phyloP scores from a whole-genome alignment of 2,888 invertebrate genomes.

The Macropis europaea region DNA sequence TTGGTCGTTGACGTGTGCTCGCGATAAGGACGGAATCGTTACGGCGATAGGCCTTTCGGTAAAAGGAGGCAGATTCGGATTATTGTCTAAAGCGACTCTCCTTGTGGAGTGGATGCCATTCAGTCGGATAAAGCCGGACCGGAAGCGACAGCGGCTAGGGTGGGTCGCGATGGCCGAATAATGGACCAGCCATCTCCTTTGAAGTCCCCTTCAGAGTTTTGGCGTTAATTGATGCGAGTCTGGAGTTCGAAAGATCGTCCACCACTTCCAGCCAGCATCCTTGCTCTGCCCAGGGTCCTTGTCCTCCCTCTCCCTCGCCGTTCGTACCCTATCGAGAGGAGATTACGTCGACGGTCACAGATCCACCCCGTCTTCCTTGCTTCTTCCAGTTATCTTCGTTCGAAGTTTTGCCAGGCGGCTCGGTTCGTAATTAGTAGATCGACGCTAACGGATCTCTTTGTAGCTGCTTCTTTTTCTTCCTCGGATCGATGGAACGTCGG shows the following conservation, averaged over 20 bases:
- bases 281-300: slow-evolving; percentile 36
- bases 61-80: slow-evolving; percentile 52
- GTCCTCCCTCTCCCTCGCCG: slow-evolving; percentile 9
- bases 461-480: background rate
- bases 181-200: slow-evolving; percentile 67
- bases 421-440: slow-evolving; percentile 25
- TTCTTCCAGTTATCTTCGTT: slow-evolving; percentile 38
- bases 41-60: slow-evolving; percentile 27
- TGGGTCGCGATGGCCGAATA: slow-evolving; percentile 62
- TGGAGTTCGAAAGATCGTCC: slow-evolving; percentile 65
- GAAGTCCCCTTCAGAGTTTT: slow-evolving; percentile 72
- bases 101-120: slow-evolving; percentile 47
- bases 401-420: slow-evolving; percentile 6
- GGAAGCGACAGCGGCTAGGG: slow-evolving; percentile 46
- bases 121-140: slow-evolving; percentile 50
- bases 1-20: background rate
- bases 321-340: slow-evolving; percentile 58
- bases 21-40: slow-evolving; percentile 27
- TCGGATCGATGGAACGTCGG: background rate
- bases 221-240: slow-evolving; percentile 75
- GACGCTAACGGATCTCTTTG: background rate
- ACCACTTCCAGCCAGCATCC: slow-evolving; percentile 53
- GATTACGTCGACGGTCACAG: slow-evolving; percentile 65
- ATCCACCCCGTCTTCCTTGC: slow-evolving; percentile 32
- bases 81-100: slow-evolving; percentile 54